Conservation (phyloP, 2,888 invertebrate species). For the Melitaea athalia region DNA sequence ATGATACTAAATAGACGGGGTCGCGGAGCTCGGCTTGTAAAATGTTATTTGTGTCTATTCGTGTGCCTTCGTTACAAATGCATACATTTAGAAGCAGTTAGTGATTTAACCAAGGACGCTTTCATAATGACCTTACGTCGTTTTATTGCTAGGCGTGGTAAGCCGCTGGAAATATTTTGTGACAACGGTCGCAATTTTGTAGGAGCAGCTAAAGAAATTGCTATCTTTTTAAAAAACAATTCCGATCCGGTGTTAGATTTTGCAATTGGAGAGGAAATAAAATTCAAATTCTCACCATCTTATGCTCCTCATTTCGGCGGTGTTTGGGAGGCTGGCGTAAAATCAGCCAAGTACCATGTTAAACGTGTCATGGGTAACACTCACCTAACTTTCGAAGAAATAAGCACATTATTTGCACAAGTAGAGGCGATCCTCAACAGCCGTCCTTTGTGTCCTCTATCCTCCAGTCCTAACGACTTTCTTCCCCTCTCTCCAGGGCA, state of each 20-base stretch:
- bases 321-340: conserved; percentile 7
- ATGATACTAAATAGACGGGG: conserved; percentile 14
- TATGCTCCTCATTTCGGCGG: conserved; percentile 28
- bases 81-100: conserved; percentile 43
- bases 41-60: conserved; percentile 32
- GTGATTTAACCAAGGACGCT: conserved; percentile 42
- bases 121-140: conserved; percentile 43
- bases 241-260: conserved; percentile 7
- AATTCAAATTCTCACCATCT: conserved; percentile 8
- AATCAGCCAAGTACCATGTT: conserved; percentile 21
- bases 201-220: conserved; percentile 28
- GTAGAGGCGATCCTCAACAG: conserved; percentile 6
- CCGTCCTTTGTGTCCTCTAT: conserved; percentile 7
- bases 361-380: conserved; percentile 21
- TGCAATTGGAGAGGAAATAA: conserved; percentile 2
- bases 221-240: conserved; percentile 27
- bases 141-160: conserved; percentile 47
- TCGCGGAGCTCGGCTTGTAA: conserved; percentile 15
- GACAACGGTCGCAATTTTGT: conserved; percentile 44
- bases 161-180: conserved; percentile 44
- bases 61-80: conserved; percentile 43
- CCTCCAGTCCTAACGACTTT: neutral
- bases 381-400: conserved; percentile 23
- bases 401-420: conserved; percentile 3
- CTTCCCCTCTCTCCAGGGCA: neutral